Conservation (phyloP, 2,113 vertebrate genomes). For the Xiphorhynchus elegans region DNA sequence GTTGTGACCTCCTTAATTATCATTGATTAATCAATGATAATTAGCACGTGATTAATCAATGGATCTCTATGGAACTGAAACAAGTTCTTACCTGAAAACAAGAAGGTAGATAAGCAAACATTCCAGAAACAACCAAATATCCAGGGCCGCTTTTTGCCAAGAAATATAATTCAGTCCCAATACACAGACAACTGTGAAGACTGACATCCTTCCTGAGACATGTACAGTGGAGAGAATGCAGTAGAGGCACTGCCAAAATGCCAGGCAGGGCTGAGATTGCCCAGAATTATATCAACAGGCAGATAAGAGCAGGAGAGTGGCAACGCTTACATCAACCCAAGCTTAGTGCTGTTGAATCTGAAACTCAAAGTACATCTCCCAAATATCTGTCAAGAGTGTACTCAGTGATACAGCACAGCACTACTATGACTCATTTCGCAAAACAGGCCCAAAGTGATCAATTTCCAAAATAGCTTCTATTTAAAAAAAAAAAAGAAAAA, state of each 20-base stretch:
- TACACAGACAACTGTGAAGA: not conserved
- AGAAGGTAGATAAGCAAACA: not conserved
- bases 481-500: too few species aligned
- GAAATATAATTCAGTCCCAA: not conserved
- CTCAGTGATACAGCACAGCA: not conserved
- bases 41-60: slow-evolving; percentile 21
- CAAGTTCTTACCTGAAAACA: not conserved
- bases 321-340: not conserved
- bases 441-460: not conserved
- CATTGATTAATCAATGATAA: slow-evolving; percentile 23
- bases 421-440: not conserved
- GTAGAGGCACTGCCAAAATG: not conserved
- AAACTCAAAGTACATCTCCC: not conserved
- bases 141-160: not conserved
- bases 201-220: not conserved
- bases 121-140: not conserved
- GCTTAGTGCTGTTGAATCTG: not conserved
- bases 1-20: slow-evolving; percentile 23
- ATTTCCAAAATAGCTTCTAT: not conserved
- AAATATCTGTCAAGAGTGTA: not conserved
- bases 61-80: not conserved
- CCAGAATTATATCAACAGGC: not conserved
- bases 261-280: not conserved
- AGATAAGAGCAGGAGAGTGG: not conserved
- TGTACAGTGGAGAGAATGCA: not conserved